Evolutionary conservation across 1,140 invertebrate genomes (phyloP).

Genomic region (Drosophila obscura): DNA sequence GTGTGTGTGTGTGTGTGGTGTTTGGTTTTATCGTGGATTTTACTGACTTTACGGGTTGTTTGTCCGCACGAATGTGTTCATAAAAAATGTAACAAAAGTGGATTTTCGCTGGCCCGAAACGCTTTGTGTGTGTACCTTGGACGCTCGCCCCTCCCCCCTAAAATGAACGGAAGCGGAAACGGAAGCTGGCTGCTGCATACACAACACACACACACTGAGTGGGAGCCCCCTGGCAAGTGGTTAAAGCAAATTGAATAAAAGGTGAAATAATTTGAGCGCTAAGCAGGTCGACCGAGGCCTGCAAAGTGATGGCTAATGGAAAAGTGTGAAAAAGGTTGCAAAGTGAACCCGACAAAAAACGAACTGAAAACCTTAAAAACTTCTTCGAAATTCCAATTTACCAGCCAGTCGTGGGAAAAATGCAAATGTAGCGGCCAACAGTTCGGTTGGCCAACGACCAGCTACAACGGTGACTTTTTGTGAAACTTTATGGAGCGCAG

Average conservation of each 20-base stretch:
- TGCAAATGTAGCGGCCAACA: conserved; percentile 39
- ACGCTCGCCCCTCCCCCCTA: conserved; percentile 12
- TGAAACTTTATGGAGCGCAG: conserved; percentile 67
- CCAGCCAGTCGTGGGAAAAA: conserved; percentile 38
- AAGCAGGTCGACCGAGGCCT: conserved; percentile 41
- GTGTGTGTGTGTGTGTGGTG: conserved; percentile 27
- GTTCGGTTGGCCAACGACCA: not conserved
- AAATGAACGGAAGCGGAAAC: conserved; percentile 49
- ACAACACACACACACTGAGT: conserved; percentile 25
- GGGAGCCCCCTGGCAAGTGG: conserved; percentile 33
- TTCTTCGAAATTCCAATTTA: conserved; percentile 34
- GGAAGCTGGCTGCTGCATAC: conserved; percentile 51
- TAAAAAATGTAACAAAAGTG: conserved; percentile 79
- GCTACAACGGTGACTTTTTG: conserved; percentile 55
- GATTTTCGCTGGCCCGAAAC: conserved; percentile 52
- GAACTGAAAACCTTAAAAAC: conserved; percentile 7
- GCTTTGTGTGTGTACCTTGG: conserved; percentile 31
- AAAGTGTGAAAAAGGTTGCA: conserved; percentile 66
- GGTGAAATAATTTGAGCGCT: conserved; percentile 72
- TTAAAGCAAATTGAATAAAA: conserved; percentile 77
- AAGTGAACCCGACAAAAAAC: conserved; percentile 27
- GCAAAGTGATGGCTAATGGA: conserved; percentile 54
- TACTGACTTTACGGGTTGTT: conserved; percentile 78
- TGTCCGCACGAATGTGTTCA: conserved; percentile 72
- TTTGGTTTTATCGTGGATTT: conserved; percentile 75